Evolutionary conservation across 1,140 invertebrate genomes (phyloP), one percentile per base, ranked within the genome.

Genomic region (Ylistrum balloti): DNA sequence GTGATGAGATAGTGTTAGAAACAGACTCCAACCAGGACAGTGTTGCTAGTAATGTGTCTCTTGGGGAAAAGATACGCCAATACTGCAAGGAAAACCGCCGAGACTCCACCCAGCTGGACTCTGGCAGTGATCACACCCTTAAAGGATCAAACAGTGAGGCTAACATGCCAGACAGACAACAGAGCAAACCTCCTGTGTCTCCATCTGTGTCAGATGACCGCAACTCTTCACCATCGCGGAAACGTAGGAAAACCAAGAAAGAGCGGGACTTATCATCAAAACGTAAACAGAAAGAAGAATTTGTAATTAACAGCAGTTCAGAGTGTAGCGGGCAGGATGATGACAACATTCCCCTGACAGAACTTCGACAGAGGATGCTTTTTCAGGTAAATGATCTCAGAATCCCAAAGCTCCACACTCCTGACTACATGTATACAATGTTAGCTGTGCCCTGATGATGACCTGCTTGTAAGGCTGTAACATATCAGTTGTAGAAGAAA

Each of bases 231-330:
- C 88, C 90, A 41, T 41, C 33, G 2, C 88, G 85, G 45, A 93
- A 93, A 87, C 90, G 91, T 88, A 56, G 90, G 33, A 92, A 92
- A 86, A 93, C 87, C 35, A 93, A 93, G 86, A 94, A 94, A 90
- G 92, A 93, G 87, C 86, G 93, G 48, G 90, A 92, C 33, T 87
- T 88, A 20, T 88, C 74, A 32, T 89, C 91, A n/a, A 48, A 90
- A 13, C 45, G 90, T 34, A 92, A 91, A 74, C 91, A 91, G 33
- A 92, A 90, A 20, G 91, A 91, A 48, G 91, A 87, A 33, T 93
- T 87, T 74, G 87, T 91, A 33, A 56, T 92, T 0, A 90, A 93
- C 33, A 93, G 92, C 28, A 93, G 92, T 86, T 93, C 93, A 22
- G 92, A 93, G 35, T 89, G 86, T 86, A 89, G 87, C 33, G 90